Evolutionary conservation across 2,113 vertebrate genomes (phyloP).

Genomic region (Panurus biarmicus): DNA sequence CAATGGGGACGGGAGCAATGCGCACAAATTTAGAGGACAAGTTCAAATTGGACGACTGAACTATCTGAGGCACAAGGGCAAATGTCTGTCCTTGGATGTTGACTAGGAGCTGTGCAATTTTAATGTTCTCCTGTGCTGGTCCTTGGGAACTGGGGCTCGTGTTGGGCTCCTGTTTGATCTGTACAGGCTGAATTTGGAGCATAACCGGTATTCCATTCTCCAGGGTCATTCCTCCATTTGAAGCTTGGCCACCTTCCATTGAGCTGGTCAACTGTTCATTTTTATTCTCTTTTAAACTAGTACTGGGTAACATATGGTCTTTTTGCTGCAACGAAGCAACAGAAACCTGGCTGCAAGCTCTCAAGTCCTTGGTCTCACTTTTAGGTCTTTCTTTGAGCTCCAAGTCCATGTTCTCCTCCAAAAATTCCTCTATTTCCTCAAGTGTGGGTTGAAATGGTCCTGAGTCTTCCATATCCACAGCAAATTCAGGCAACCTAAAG

Average conservation of each 20-base stretch:
- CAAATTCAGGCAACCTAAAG: constrained; percentile 78
- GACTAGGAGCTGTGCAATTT: constrained; percentile 88
- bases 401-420: constrained; percentile 92
- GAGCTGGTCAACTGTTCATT: constrained; percentile 40
- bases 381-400: constrained; percentile 76
- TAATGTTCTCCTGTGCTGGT: constrained; percentile 79
- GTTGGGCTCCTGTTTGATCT: constrained; percentile 82
- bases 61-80: constrained; percentile 87
- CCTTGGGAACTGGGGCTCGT: constrained; percentile 61
- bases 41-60: constrained; percentile 80
- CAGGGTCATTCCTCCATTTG: constrained; percentile 50
- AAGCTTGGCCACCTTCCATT: constrained; percentile 63
- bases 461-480: constrained; percentile 80
- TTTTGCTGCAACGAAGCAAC: constrained; percentile 62
- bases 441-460: constrained; percentile 90
- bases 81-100: constrained; percentile 95
- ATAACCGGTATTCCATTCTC: constrained; percentile 80
- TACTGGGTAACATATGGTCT: constrained; percentile 75
- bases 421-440: constrained; percentile 94
- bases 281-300: constrained; percentile 64
- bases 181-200: constrained; percentile 86
- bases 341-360: constrained; percentile 65
- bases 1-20: constrained; percentile 91
- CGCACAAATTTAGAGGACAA: constrained; percentile 89
- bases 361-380: constrained; percentile 65